phyloP scores from a whole-genome alignment of 2,888 invertebrate genomes.

The Folsomia manolachei region DNA sequence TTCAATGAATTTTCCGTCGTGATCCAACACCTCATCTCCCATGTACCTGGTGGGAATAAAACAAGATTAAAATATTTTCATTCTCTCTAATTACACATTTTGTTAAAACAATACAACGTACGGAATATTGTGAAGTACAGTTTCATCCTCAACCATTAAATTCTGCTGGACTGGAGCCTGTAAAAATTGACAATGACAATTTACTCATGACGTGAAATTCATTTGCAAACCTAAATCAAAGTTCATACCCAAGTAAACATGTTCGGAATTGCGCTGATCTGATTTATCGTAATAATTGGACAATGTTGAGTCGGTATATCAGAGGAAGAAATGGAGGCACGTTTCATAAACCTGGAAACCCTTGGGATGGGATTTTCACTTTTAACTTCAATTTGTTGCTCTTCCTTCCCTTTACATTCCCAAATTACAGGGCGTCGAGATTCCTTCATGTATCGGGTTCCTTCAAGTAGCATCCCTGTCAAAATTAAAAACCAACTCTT shows the following conservation, averaged over 20 bases:
- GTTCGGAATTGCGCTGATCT: slow-evolving; percentile 81
- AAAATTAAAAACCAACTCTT: no score
- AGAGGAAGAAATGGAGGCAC: background rate
- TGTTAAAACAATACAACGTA: no score
- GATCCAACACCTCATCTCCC: slow-evolving; percentile 94
- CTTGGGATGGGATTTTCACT: background rate
- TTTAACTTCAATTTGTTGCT: background rate
- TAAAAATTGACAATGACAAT: no score
- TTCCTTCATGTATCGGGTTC: background rate
- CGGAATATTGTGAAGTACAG: slow-evolving; percentile 95
- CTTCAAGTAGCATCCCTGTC: background rate
- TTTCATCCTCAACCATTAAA: slow-evolving; percentile 96
- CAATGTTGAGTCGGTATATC: slow-evolving; percentile 60
- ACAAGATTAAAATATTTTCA: no score
- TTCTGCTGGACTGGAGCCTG: no score
- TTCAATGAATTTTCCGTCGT: slow-evolving; percentile 94
- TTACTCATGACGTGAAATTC: no score
- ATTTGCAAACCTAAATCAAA: no score
- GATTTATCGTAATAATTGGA: slow-evolving; percentile 78
- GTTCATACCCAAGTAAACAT: slow-evolving; percentile 99
- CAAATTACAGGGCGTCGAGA: background rate
- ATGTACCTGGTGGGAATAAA: no score
- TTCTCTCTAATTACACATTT: no score
- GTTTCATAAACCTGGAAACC: background rate
- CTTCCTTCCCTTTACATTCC: background rate